Base-by-base conservation (phyloP, 2,113 vertebrate species). In the Gadus macrocephalus region DNA sequence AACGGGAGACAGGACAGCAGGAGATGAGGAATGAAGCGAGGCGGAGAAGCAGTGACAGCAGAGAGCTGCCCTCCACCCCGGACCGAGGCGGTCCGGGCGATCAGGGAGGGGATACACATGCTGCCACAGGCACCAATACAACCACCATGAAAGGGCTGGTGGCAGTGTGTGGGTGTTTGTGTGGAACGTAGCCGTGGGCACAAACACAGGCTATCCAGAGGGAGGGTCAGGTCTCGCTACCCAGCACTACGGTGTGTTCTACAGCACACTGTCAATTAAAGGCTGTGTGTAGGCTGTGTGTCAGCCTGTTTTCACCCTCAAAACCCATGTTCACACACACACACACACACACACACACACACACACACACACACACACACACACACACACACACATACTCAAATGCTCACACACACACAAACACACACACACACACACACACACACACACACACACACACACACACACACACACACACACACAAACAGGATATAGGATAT, bases 401-500 rank as follows among this genome's bases (percentile, higher is more conserved):
- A n/a, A n/a, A n/a, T n/a, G n/a, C n/a, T n/a, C 75, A 78, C 77
- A 76, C 77, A 84, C 83, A 83, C 75, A 71, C 78, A 89, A 3
- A 11, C 38, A 60, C 31, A 66, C 28, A 25, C 22, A 2, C 25
- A 3, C 25, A 69, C 75, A 78, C 78, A 84, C 78, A 69, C 76
- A 72, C 75, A 78, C 77, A 76, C 77, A 84, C 83, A 83, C 75
- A 71, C 78, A 89, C 38, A 11, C 38, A 42, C 38, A 42, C 38
- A 11, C 38, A 11, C 38, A 42, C 38, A 14, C 42, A 49, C 42
- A 49, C 42, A 14, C 42, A 49, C 42, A 49, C 42, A 14, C 42
- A 49, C 42, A 49, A 11, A 49, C 42, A 91, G 90, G 79, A 90
- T 90, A 93, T 92, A 90, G 92, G 92, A 90, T 91, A 86, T 78